Base-by-base conservation (phyloP, 1,140 invertebrate species). In the Ceratina japonica region DNA sequence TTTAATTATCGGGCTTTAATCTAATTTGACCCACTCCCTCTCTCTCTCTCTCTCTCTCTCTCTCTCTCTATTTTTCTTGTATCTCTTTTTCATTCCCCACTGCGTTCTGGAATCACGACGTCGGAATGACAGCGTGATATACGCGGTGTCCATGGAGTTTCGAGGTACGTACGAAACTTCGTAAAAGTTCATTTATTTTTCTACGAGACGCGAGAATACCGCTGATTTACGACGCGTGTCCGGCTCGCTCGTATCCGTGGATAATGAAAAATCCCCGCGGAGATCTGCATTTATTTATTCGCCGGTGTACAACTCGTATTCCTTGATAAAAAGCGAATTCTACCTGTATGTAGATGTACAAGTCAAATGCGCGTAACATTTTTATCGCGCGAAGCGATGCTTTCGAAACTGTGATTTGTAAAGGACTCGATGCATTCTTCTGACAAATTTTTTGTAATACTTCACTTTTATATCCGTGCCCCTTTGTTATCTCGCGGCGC, bases 1-100 rank as follows among this genome's bases (percentile, higher is more conserved):
- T 85, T 81, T 84, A 84, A 84, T 84, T 71, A 72, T 72, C 75
- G 74, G 69, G 65, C 65, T 79, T 75, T 79, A 82, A 82, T 79
- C 80, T 72, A 85, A 85, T 85, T 85, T 85, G 49, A 37, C 37
- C 37, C n/a, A 58, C 56, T n/a, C 16, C 7, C 0, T 16, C 22
- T 13, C 22, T n/a, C 22, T 51, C 49, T 37, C n/a, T n/a, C n/a
- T n/a, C 37, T 54, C 24, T 24, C 27, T 58, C 0, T 18, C 64
- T 49, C 5, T 61, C 5, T 52, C n/a, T n/a, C n/a, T n/a, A n/a
- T n/a, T n/a, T n/a, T n/a, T n/a, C n/a, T n/a, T n/a, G n/a, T n/a
- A n/a, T 16, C 1, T 51, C 31, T 15, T 5, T 61, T 2, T 51
- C 62, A 13, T 16, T 59, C 31, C n/a, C 51, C 22, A 15, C 31